Evolutionary conservation across 1,140 invertebrate genomes (phyloP), one percentile per base, ranked within the genome.

Genomic region (Hydropsyche tenuis): DNA sequence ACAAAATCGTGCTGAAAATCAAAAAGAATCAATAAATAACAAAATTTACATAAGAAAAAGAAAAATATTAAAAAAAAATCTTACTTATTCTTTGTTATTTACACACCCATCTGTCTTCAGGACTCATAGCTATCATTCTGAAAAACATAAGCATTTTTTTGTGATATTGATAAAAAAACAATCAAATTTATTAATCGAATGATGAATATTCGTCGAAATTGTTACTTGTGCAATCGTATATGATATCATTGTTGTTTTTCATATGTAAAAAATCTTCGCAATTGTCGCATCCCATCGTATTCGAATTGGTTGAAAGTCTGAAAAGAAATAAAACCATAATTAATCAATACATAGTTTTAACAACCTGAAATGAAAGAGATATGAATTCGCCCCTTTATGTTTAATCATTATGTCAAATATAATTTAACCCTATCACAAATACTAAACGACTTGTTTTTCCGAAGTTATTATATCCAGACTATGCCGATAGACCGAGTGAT

Each of bases 11-110:
- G 91, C 94, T 97, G 83, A 72, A 87, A 86, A 78, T 46, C 69
- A 56, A 20, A 71, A 20, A 72, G 78, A 64, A 69, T 74, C 76
- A 43, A 14, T 56, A 60, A 66, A 46, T 76, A 25, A 5, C 37
- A 16, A 64, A 30, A 64, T 30, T 64, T 64, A 48, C 18, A 64
- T 64, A 16, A 30, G n/a, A 12, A 64, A 7, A 76, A 30, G 20
- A 76, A 64, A 62, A 75, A 65, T 68, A 53, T 22, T 70, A 27
- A 56, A 64, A n/a, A n/a, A 37, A 46, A 72, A 74, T 78, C 89
- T 90, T 88, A 97, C 95, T 94, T 81, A 97, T 94, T 85, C 95
- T 89, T 83, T 98, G 96, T 96, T 96, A 98, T 85, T 97, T 98
- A 73, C 93, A 94, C 0, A 98, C 96, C 96, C 96, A 99, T 81